A percentile compares a stretch with the other conserved stretches of the same genome.
Evolutionary conservation across 92 coral and sea anemone genomes (phyloP).

Genomic region (Phenganax stokvisi): DNA sequence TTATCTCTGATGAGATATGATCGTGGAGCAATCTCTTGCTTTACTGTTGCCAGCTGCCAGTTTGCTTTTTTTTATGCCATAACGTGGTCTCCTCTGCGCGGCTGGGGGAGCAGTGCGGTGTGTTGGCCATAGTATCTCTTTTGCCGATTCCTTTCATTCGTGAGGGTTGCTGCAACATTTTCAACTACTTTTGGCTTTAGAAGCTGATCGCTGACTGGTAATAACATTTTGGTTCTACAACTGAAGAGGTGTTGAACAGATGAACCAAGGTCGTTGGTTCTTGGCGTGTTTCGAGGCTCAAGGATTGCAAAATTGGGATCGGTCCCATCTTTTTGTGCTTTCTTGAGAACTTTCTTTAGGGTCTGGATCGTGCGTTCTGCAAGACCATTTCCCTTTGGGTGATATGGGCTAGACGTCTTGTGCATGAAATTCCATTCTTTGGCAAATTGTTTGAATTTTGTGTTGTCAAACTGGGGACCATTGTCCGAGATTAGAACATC

Average conservation of each 20-base stretch:
- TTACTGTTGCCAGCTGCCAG: too few species aligned
- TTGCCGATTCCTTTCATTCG: background rate
- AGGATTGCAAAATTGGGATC: background rate
- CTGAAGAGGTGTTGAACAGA: background rate
- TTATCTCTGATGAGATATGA: too few species aligned
- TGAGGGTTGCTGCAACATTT: background rate
- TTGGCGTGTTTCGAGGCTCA: background rate
- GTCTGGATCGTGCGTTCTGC: conserved; percentile 1
- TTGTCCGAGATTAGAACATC: conserved; percentile 47
- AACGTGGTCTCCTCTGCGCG: too few species aligned
- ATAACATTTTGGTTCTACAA: background rate
- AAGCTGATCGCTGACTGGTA: background rate
- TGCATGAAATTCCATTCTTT: conserved; percentile 13
- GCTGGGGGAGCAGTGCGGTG: too few species aligned
- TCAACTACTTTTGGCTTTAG: background rate
- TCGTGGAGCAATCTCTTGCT: too few species aligned
- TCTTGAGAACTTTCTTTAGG: background rate
- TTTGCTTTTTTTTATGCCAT: too few species aligned
- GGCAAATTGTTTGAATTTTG: conserved; percentile 20
- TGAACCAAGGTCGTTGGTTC: background rate
- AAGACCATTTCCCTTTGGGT: background rate
- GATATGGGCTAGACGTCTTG: conserved; percentile 5
- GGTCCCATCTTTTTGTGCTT: background rate
- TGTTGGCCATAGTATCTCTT: too few species aligned
- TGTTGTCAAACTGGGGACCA: background rate